Percentiles rank a stretch among this genome's conserved stretches.
These are phyloP conservation scores for Macrochelys suwanniensis DNA, from an alignment of 2,797 vertebrate species.

Conservation along the genomic window DNA sequence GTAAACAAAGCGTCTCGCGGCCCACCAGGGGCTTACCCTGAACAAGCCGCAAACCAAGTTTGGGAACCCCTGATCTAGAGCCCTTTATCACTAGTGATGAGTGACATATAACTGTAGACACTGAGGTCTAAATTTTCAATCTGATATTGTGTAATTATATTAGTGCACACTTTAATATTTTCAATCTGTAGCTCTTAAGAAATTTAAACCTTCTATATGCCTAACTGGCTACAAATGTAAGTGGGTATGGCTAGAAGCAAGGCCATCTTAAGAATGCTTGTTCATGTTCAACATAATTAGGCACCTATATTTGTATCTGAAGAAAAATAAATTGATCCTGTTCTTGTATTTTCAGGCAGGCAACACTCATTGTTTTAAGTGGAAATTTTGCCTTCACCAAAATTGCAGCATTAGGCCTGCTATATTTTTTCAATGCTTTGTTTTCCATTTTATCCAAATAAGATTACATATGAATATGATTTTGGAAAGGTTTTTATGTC, in stretches of 20 bases:
- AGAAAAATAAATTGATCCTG: background rate
- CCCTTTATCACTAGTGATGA: background rate
- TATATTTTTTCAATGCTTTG: background rate
- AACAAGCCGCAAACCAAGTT: too few species aligned
- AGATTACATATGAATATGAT: background rate
- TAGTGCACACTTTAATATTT: background rate
- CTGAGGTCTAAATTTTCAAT: background rate
- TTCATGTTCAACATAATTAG: background rate
- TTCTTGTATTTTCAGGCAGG: background rate
- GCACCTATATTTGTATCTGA: background rate
- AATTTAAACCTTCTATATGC: background rate
- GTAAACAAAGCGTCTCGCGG: too few species aligned
- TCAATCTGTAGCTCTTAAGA: background rate
- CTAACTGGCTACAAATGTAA: background rate
- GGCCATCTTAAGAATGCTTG: background rate
- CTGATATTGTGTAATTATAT: background rate
- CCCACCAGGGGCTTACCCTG: too few species aligned
- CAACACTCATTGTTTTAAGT: background rate
- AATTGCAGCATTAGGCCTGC: background rate
- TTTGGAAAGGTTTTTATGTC: background rate
- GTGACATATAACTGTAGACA: background rate
- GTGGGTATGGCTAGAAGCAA: background rate
- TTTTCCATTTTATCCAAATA: background rate
- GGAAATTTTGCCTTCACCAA: background rate
- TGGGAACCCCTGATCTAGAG: background rate